Base-by-base conservation (phyloP, 2,888 invertebrate species). In the Phyllotreta cruciferae region DNA sequence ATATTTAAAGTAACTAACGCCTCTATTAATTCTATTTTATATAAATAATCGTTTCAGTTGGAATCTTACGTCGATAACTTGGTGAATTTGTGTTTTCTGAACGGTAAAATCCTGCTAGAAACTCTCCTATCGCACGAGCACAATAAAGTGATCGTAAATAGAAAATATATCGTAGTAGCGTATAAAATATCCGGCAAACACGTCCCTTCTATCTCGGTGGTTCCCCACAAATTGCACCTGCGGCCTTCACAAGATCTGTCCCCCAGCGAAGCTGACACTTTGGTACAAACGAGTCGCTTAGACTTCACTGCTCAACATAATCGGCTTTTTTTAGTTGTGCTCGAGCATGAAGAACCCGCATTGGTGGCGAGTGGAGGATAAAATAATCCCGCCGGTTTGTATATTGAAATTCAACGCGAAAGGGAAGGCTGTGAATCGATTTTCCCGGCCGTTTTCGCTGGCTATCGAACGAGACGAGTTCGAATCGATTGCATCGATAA, bases 311-410 rank as follows among this genome's bases (percentile, higher is more conserved):
- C 34, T 4, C 42, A 13, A 9, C 34, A n/a, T 47, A 13, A 11
- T 24, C 14, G 14, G 7, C 8, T 47, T 9, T 6, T 70, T 70
- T 57, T 60, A 72, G 72, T 53, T 73, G 61, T 73, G 73, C 49
- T 57, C 65, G 1, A 64, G 56, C 14, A 44, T 55, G 0, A 61
- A 56, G 42, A 69, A 73, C 56, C 70, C 70, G 0, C 68, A 64
- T 58, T 69, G 68, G 68, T 70, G 63, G 56, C 39, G 53, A n/a
- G 60, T 55, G 11, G 53, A 57, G 8, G 34, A 62, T 9, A 55
- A 42, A 6, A 42, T 63, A 8, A 10, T 37, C 1, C 52, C 64
- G 7, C 11, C 55, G 3, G 14, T 67, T 3, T 64, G 56, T 5
- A 54, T 66, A 7, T 10, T 66, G 7, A 11, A 56, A 10, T 67